Conservation (phyloP, 2,797 vertebrate genomes). For the Myotis planiceps region DNA sequence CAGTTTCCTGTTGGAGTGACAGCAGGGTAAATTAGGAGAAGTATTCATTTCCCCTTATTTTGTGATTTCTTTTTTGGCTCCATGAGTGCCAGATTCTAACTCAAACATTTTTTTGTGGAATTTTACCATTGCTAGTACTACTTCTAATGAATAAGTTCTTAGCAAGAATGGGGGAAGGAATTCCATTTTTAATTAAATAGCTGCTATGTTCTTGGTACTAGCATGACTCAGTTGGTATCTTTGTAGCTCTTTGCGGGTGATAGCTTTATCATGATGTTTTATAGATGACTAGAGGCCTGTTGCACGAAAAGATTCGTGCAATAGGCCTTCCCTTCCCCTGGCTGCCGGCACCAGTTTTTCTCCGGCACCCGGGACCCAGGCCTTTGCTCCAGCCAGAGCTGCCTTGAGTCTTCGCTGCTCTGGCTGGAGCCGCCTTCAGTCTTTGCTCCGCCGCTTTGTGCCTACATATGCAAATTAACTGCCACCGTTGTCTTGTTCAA, state of each 20-base stretch:
- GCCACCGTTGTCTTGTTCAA: not conserved
- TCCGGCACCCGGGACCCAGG: no score
- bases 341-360: no score
- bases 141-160: not conserved
- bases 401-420: no score
- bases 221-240: not conserved
- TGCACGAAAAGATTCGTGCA: no score
- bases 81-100: not conserved
- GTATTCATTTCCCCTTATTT: not conserved
- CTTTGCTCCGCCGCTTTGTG: no score
- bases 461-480: no score
- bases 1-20: not conserved
- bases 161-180: not conserved
- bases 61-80: not conserved
- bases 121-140: not conserved
- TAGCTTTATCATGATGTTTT: not conserved
- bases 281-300: not conserved
- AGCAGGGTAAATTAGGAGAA: not conserved
- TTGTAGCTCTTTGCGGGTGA: not conserved
- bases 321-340: no score
- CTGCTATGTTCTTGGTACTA: not conserved
- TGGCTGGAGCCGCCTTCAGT: no score
- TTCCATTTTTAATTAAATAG: not conserved
- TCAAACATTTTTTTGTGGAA: not conserved
- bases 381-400: no score